Percentiles rank a stretch among this genome's conserved stretches.
Conservation (phyloP, 2,888 invertebrate genomes). For the Drosophila prostipennis region DNA sequence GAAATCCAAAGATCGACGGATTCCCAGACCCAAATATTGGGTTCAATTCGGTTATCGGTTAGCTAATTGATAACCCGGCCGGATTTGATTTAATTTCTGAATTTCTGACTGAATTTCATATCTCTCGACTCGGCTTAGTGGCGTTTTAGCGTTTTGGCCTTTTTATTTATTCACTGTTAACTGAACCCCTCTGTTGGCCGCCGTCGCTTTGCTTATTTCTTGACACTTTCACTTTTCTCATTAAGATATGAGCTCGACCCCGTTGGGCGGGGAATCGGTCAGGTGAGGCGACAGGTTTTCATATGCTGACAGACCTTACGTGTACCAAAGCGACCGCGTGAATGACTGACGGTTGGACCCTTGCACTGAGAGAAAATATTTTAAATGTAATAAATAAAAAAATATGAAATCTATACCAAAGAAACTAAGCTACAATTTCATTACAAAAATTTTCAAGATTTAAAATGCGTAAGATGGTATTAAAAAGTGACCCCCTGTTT, state of each 20-base stretch:
- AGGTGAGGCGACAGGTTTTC: conserved; percentile 45
- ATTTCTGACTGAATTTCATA: conserved; percentile 31
- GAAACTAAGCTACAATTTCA: not conserved
- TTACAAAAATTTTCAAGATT: no score
- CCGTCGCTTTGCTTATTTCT: conserved; percentile 56
- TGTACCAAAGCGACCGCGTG: conserved; percentile 27
- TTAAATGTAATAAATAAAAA: no score
- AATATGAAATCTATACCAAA: no score
- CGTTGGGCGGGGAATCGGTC: conserved; percentile 23
- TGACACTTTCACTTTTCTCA: conserved; percentile 79
- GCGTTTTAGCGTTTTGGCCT: conserved; percentile 38
- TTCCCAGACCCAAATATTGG: conserved; percentile 17
- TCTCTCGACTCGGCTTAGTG: conserved; percentile 46
- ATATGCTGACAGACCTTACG: conserved; percentile 41
- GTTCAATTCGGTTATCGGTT: conserved; percentile 33
- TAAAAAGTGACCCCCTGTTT: no score
- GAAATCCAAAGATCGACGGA: not conserved
- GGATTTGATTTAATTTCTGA: conserved; percentile 20
- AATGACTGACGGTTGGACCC: conserved; percentile 30
- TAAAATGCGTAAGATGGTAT: no score
- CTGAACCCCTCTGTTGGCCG: conserved; percentile 37
- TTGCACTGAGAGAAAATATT: conserved; percentile 14
- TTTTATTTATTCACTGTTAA: conserved; percentile 74
- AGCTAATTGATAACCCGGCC: conserved; percentile 39
- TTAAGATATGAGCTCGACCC: conserved; percentile 74